Evolutionary conservation across 2,113 vertebrate species (phyloP).

Genomic region (Lucifuga dentata): DNA sequence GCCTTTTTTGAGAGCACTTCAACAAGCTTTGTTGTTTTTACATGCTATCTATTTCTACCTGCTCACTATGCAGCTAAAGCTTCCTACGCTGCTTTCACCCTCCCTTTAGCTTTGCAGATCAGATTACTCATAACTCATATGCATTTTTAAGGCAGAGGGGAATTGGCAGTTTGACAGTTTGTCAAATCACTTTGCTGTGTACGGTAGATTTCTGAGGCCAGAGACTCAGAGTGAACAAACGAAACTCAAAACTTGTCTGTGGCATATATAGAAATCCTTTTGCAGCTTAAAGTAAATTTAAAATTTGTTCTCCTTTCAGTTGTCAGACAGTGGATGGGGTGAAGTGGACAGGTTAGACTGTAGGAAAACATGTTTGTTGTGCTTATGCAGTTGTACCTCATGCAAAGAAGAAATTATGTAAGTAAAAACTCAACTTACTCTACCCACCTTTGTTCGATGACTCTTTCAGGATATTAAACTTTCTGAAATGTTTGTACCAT

Average conservation of each 20-base stretch:
- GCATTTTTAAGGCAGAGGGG: slow-evolving; percentile 15
- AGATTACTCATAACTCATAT: slow-evolving; percentile 17
- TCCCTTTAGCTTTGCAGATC: slow-evolving; percentile 1
- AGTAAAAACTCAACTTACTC: too few species aligned
- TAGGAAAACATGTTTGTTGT: not conserved
- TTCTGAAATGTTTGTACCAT: slow-evolving; percentile 1
- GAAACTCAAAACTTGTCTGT: not conserved
- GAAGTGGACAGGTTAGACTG: not conserved
- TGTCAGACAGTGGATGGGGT: slow-evolving; percentile 1
- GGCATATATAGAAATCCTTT: slow-evolving; percentile 31
- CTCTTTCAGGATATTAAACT: not conserved
- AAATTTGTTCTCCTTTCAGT: slow-evolving; percentile 2
- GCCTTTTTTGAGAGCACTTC: not conserved
- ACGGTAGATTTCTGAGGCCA: slow-evolving; percentile 12
- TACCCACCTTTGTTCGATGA: too few species aligned
- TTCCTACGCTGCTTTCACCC: not conserved
- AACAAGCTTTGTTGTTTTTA: slow-evolving; percentile 17
- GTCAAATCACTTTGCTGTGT: slow-evolving; percentile 25
- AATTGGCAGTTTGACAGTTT: slow-evolving; percentile 33
- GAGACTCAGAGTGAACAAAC: slow-evolving; percentile 16
- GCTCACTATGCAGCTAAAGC: slow-evolving; percentile 4
- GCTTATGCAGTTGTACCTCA: not conserved
- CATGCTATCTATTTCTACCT: slow-evolving; percentile 5
- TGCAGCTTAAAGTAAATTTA: slow-evolving; percentile 15
- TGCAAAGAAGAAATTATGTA: too few species aligned